Percentiles rank a stretch among this genome's conserved stretches.
These are phyloP conservation scores for Catamblyrhynchus diadema DNA, from an alignment of 2,797 vertebrate genomes.

Conservation along the genomic window DNA sequence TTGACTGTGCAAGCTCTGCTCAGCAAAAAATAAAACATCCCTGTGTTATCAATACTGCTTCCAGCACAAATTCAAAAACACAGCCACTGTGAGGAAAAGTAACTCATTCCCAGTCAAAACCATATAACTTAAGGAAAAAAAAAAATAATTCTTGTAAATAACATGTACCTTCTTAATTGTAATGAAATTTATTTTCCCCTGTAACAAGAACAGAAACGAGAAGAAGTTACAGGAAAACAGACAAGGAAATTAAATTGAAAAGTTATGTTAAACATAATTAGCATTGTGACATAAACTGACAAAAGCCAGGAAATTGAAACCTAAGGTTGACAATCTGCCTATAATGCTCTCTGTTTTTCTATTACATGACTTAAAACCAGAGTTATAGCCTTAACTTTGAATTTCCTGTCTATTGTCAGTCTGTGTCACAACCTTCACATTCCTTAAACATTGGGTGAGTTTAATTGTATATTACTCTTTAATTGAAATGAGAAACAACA, in stretches of 20 bases:
- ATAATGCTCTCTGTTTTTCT: not conserved
- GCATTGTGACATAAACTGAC: not conserved
- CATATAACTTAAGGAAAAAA: not conserved
- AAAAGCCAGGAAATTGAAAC: slow-evolving; percentile 62
- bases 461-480: not conserved
- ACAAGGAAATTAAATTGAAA: slow-evolving; percentile 21
- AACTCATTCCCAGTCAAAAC: not conserved
- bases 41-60: not conserved
- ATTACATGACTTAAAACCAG: slow-evolving; percentile 14
- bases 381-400: slow-evolving; percentile 30
- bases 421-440: not conserved
- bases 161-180: not conserved
- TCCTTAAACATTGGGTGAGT: not conserved
- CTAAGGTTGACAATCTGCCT: not conserved
- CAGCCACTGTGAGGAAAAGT: not conserved
- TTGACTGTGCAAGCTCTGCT: rapidly evolving
- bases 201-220: not conserved
- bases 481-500: not conserved
- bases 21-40: not conserved
- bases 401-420: slow-evolving; percentile 37
- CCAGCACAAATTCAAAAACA: not conserved
- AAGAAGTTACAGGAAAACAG: not conserved
- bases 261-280: slow-evolving; percentile 37
- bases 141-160: not conserved
- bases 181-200: not conserved